These are phyloP conservation scores for Lepas anatifera DNA, from an alignment of 2,888 invertebrate species.

Conservation along the genomic window DNA sequence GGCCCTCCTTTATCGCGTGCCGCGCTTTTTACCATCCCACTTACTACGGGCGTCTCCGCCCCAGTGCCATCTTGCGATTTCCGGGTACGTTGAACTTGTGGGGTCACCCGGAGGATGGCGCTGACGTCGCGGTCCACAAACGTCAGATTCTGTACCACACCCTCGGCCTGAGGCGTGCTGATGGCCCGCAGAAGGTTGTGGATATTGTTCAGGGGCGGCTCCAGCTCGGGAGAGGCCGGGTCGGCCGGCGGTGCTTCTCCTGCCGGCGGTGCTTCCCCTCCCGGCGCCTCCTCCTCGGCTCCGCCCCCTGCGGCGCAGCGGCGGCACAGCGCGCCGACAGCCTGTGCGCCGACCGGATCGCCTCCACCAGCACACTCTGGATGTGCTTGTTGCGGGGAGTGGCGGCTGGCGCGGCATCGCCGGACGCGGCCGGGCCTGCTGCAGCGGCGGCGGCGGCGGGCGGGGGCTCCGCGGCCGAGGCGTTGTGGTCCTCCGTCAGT, in stretches of 20 bases:
- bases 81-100: neutral
- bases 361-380: conserved; percentile 1
- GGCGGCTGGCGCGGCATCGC: neutral
- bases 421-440: neutral
- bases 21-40: neutral
- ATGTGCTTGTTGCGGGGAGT: neutral
- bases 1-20: no score
- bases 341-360: neutral
- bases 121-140: conserved; percentile 5
- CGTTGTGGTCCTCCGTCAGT: conserved; percentile 30
- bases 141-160: neutral
- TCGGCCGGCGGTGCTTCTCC: neutral
- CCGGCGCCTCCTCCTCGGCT: neutral
- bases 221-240: neutral
- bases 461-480: neutral
- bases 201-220: neutral
- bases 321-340: neutral
- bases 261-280: neutral
- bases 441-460: neutral
- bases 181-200: neutral
- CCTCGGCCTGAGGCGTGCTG: neutral
- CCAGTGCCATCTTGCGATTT: neutral
- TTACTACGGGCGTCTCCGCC: neutral
- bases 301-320: neutral
- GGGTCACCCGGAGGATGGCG: conserved; percentile 2